Evolutionary conservation across 2,113 vertebrate species (phyloP), one percentile per base, ranked within the genome.

Genomic region (Xiphias gladius): DNA sequence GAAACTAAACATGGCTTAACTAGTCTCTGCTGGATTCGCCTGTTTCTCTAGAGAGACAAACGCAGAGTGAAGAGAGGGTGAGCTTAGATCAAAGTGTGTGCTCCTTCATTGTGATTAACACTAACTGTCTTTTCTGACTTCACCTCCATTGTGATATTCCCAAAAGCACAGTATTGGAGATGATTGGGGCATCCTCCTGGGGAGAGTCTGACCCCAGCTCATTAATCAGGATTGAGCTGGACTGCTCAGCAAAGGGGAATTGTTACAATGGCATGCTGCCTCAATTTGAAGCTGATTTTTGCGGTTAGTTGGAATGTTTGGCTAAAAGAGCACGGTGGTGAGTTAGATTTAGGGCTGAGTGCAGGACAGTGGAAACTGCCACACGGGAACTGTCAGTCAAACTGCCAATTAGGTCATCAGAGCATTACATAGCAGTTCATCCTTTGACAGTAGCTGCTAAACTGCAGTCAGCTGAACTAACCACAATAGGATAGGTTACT

Each of bases 151-250:
- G 70, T 78, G 82, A 90, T 78, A 88, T 76, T 77, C 84, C 76
- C 80, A 70, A 39, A 48, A 76, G 79, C 72, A 37, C 86, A 75
- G 77, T 62, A 73, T 82, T n/a, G 39, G 43, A 84, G 76, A 91
- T 92, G 90, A 94, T 91, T 80, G 84, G 61, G 22, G 52, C 78
- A 79, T 90, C 86, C 87, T 90, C 73, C 71, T 57, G 80, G 79
- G 83, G 81, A 78, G 75, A 74, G 73, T 81, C 83, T 80, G 85
- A 91, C 88, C 91, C 80, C 63, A 52, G 86, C 78, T 88, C 89
- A 93, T 94, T 94, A 93, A 93, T 94, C 93, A 92, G 88, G 83
- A 91, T 92, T 94, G 92, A 92, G 86, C 74, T 17, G 65, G 54
- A 82, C 76, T 12, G 50, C 75, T 84, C 73, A 43, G 79, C 89